Evolutionary conservation across 2,797 vertebrate genomes (phyloP).

Genomic region (Emydoidea blandingii): DNA sequence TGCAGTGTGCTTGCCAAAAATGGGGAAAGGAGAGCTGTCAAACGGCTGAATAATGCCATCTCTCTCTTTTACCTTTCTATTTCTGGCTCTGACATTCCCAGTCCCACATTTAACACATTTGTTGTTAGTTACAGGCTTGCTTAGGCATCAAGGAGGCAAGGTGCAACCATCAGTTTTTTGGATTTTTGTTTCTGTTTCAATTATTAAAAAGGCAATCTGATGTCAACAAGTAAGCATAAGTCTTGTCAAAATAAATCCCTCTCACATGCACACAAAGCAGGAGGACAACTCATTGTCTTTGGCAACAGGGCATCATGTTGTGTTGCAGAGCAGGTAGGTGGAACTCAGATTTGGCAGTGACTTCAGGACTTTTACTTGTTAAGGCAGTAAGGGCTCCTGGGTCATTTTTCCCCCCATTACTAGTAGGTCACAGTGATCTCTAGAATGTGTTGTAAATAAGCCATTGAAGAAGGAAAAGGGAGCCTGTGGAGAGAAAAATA

Average conservation of each 20-base stretch:
- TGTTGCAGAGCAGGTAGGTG: background rate
- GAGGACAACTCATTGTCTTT: background rate
- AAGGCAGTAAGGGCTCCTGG: conserved; percentile 31
- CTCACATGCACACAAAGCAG: background rate
- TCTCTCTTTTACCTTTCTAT: background rate
- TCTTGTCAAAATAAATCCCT: conserved; percentile 44
- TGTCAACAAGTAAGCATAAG: conserved; percentile 36
- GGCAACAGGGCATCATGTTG: conserved; percentile 9
- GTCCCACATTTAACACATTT: background rate
- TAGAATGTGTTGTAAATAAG: background rate
- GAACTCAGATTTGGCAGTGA: background rate
- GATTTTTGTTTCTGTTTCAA: conserved; percentile 8
- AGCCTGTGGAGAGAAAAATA: background rate
- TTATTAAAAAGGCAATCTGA: conserved; percentile 49
- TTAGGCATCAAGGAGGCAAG: conserved; percentile 32
- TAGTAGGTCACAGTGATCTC: background rate
- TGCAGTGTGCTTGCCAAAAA: background rate
- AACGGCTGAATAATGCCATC: background rate
- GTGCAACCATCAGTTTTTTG: conserved; percentile 19
- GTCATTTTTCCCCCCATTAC: background rate
- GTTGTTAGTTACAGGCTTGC: conserved; percentile 29
- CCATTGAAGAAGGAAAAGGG: background rate
- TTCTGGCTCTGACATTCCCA: background rate
- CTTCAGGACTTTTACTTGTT: conserved; percentile 41
- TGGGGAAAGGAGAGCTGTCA: background rate